These are phyloP conservation scores for Hirtodrosophila duncani DNA, from an alignment of 2,888 invertebrate species.

Conservation along the genomic window DNA sequence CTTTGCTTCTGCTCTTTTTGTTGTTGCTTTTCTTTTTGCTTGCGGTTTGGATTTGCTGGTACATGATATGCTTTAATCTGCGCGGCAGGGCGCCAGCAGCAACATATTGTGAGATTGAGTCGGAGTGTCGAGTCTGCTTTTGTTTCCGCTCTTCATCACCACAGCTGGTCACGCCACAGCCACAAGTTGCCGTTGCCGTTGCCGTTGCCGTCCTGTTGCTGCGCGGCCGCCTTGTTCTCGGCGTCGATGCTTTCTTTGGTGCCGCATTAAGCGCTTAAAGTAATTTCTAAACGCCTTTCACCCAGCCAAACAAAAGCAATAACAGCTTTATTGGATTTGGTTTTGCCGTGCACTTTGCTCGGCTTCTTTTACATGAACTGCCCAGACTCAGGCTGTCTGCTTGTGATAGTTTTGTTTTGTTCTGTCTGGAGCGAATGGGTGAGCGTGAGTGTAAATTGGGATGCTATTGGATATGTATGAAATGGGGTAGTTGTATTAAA, in stretches of 20 bases:
- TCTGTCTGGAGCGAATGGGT: no score
- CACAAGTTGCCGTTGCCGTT: conserved; percentile 50
- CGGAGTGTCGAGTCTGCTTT: conserved; percentile 32
- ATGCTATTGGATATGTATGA: no score
- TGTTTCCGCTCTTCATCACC: conserved; percentile 13
- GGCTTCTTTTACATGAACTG: conserved; percentile 9
- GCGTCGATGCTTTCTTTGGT: conserved; percentile 34
- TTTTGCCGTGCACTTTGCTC: conserved; percentile 29
- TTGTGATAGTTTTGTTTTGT: conserved; percentile 39
- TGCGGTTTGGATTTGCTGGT: conserved; percentile 69
- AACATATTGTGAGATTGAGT: conserved; percentile 48
- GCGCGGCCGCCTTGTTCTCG: no score
- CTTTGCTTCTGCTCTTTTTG: conserved; percentile 9
- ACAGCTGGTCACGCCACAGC: conserved; percentile 62
- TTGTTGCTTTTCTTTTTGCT: conserved; percentile 32
- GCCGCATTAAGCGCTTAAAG: conserved; percentile 63
- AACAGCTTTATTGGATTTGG: conserved; percentile 66
- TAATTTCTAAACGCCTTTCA: conserved; percentile 66
- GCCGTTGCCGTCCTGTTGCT: conserved; percentile 14
- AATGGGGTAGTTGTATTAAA: no score
- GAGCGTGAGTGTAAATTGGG: no score
- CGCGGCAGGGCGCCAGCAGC: conserved; percentile 14
- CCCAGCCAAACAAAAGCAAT: conserved; percentile 46
- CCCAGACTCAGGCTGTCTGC: conserved; percentile 17
- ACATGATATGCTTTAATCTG: conserved; percentile 70